Evolutionary conservation across 2,113 vertebrate genomes (phyloP).

Genomic region (Menidia beryllina): DNA sequence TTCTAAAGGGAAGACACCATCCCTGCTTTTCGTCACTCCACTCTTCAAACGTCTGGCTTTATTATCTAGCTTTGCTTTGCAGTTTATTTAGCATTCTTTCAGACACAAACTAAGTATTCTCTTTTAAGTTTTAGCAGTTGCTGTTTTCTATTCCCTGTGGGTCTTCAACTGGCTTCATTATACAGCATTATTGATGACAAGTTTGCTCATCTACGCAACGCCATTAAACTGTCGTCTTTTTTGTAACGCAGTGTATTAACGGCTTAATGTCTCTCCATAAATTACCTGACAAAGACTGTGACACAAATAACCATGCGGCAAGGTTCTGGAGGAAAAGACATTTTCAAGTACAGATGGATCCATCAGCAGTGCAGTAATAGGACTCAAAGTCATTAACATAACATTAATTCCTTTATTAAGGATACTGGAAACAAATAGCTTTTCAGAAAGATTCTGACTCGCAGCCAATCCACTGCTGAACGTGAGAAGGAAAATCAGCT

Average conservation of each 20-base stretch:
- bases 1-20: background rate
- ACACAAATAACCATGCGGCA: constrained; percentile 66
- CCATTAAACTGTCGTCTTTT: constrained; percentile 76
- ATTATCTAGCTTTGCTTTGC: background rate
- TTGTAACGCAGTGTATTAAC: constrained; percentile 73
- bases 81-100: background rate
- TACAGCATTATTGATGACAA: constrained; percentile 74
- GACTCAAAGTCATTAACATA: constrained; percentile 76
- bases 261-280: constrained; percentile 80
- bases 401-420: constrained; percentile 78
- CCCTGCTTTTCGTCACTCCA: too few species aligned
- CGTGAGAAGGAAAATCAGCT: constrained; percentile 44
- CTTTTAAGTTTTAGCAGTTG: constrained; percentile 47
- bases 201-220: constrained; percentile 77
- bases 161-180: constrained; percentile 62
- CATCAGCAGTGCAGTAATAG: constrained; percentile 69
- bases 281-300: constrained; percentile 82
- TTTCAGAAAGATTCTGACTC: constrained; percentile 56
- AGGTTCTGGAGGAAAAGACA: constrained; percentile 70
- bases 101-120: constrained; percentile 24
- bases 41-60: background rate
- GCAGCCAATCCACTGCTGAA: constrained; percentile 48
- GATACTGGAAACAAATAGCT: constrained; percentile 77
- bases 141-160: constrained; percentile 45
- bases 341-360: constrained; percentile 76